Base-by-base conservation (phyloP, 2,113 vertebrate species). In the Caretta caretta region DNA sequence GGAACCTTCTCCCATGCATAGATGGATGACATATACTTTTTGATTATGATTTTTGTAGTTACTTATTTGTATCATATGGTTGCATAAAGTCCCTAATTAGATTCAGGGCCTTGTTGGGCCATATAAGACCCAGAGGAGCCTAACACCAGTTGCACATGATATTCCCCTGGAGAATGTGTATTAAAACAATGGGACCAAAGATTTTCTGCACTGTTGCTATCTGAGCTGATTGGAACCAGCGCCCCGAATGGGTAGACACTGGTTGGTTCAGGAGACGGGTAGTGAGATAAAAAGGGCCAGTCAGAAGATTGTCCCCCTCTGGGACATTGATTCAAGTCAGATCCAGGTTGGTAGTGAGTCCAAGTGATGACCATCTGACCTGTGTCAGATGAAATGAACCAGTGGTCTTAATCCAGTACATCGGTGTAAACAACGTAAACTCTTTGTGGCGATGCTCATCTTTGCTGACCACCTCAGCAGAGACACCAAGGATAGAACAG, bases 361-460 rank as follows among this genome's bases (percentile, higher is more conserved):
- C 69, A 49, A 83, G 75, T 25, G 42, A 48, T 78, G 75, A 51
- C 5, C 31, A 17, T 12, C 42, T 49, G 48, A 53, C 65, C 29
- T 69, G 17, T 48, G 22, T 83, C 56, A 78, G 42, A 48, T 22
- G 13, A 48, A 78, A 78, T 50, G 46, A 83, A 56, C 78, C 38
- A 27, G 31, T 2, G 72, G 9, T 31, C 48, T 13, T 9, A 80
- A 46, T 16, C 31, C 6, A 49, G 1, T 7, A 76, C 72, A 38
- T 42, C 2, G 19, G 19, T 20, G n/a, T 24, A 75, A 75, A 42
- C n/a, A 75, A 86, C 35, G 46, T 11, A 48, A 75, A 46, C 62
- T 48, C 53, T 48, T 0, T 0, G 1, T 24, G 57, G 54, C 38
- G 35, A 76, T 54, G 85, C 50, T 11, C 56, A 50, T 1, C 11